phyloP scores from a whole-genome alignment of 2,113 vertebrate genomes.

The Aptenodytes forsteri region DNA sequence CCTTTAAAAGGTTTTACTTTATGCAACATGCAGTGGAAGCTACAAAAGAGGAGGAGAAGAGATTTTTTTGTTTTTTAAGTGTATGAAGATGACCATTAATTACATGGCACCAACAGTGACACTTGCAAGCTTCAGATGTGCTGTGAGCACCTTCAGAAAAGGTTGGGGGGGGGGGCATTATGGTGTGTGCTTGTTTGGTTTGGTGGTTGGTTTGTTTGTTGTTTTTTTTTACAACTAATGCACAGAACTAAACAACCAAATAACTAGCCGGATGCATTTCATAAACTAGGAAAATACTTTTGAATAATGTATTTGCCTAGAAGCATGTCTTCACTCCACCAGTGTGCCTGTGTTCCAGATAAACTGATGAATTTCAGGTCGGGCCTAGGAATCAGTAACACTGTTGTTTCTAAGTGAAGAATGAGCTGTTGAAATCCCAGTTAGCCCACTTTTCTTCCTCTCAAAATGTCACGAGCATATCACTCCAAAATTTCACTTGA shows the following conservation, averaged over 20 bases:
- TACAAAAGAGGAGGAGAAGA: not conserved
- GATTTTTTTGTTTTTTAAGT: not conserved
- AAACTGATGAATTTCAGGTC: not conserved
- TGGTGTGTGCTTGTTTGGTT: rapidly evolving
- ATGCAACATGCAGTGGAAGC: not conserved
- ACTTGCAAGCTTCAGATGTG: not conserved
- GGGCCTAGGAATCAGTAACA: not conserved
- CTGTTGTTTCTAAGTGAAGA: not conserved
- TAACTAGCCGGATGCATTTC: not conserved
- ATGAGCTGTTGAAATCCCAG: not conserved
- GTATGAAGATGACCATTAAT: not conserved
- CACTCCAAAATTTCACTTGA: not conserved
- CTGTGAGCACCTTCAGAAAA: not conserved
- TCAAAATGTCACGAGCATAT: not conserved
- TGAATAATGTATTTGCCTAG: not conserved
- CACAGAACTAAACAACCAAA: not conserved
- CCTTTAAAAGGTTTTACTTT: not conserved
- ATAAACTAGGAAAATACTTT: not conserved
- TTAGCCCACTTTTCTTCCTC: not conserved
- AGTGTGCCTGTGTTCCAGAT: not conserved
- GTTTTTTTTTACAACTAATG: too few species aligned
- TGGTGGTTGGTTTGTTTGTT: too few species aligned
- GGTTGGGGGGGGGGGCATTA: not conserved
- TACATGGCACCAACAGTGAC: not conserved
- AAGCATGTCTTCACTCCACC: not conserved